These are phyloP conservation scores for Micromys minutus DNA, from an alignment of 2,113 vertebrate genomes.

Conservation along the genomic window DNA sequence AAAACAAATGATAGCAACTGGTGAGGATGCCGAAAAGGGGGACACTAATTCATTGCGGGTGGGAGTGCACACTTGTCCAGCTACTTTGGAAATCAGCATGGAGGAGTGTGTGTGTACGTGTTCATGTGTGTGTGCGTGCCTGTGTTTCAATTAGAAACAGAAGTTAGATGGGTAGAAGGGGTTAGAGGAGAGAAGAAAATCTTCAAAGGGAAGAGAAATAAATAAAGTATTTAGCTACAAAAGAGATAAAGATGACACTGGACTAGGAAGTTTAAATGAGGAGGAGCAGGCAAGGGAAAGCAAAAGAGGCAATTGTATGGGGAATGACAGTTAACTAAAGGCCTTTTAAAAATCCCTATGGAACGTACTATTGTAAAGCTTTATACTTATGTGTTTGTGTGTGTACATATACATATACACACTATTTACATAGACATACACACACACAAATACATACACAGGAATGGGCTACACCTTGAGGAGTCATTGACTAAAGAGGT, in stretches of 20 bases:
- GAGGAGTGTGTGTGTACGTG: neutral
- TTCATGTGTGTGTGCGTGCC: neutral
- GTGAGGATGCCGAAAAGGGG: neutral
- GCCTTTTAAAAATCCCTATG: neutral
- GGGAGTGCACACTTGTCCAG: neutral
- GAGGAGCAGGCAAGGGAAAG: neutral
- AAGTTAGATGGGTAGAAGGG: neutral
- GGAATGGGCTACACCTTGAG: neutral
- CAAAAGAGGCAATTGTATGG: neutral
- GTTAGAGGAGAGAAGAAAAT: neutral
- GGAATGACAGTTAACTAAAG: neutral
- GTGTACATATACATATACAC: fast-evolving
- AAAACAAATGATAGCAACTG: neutral
- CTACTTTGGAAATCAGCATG: neutral
- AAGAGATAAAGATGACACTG: neutral
- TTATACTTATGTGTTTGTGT: neutral
- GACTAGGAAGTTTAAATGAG: neutral
- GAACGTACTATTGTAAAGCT: neutral
- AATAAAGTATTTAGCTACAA: neutral
- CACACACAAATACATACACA: too few species aligned
- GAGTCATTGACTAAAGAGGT: neutral
- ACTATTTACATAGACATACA: too few species aligned
- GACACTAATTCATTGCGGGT: neutral
- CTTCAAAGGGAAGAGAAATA: neutral
- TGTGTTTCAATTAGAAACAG: neutral